phyloP scores from a whole-genome alignment of 2,888 invertebrate genomes.

The Branchellion lobata region DNA sequence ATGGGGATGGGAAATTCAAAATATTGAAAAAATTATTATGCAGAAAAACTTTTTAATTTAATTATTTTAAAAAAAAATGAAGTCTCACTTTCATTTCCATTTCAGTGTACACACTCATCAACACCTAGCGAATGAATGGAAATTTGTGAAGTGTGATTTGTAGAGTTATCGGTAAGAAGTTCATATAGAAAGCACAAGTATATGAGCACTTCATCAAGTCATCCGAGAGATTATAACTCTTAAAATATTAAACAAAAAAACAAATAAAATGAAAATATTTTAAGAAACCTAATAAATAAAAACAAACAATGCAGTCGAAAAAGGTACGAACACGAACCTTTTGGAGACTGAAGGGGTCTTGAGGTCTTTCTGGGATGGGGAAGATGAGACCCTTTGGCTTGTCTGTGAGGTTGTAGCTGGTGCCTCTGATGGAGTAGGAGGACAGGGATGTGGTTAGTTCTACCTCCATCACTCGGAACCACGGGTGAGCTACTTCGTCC shows the following conservation, averaged over 20 bases:
- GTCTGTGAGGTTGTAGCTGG: slow-evolving; percentile 51
- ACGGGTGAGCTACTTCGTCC: slow-evolving; percentile 50
- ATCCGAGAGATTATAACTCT: too few relatives aligned
- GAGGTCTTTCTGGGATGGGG: slow-evolving; percentile 37
- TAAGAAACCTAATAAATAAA: neutral
- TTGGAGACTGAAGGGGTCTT: slow-evolving; percentile 43
- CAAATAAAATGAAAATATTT: too few relatives aligned
- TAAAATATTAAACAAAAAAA: too few relatives aligned
- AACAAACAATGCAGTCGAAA: neutral
- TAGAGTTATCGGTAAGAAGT: too few relatives aligned
- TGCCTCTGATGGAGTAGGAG: slow-evolving; percentile 45
- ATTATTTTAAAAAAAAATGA: too few relatives aligned
- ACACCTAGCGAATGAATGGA: slow-evolving; percentile 21
- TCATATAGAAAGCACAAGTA: too few relatives aligned
- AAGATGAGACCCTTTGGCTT: slow-evolving; percentile 50
- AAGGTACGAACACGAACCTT: neutral
- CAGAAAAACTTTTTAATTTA: too few relatives aligned
- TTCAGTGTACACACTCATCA: slow-evolving; percentile 38
- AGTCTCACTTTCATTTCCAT: slow-evolving; percentile 28
- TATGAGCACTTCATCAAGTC: neutral
- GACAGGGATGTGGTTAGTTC: slow-evolving; percentile 50
- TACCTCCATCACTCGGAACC: slow-evolving; percentile 49
- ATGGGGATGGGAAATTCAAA: too few relatives aligned
- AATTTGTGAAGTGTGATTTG: too few relatives aligned
- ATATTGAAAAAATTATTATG: too few relatives aligned